A percentile compares a stretch with the other conserved stretches of the same genome.
These are phyloP conservation scores for Irena cyanogastra DNA, from an alignment of 2,113 vertebrate species.

Conservation along the genomic window DNA sequence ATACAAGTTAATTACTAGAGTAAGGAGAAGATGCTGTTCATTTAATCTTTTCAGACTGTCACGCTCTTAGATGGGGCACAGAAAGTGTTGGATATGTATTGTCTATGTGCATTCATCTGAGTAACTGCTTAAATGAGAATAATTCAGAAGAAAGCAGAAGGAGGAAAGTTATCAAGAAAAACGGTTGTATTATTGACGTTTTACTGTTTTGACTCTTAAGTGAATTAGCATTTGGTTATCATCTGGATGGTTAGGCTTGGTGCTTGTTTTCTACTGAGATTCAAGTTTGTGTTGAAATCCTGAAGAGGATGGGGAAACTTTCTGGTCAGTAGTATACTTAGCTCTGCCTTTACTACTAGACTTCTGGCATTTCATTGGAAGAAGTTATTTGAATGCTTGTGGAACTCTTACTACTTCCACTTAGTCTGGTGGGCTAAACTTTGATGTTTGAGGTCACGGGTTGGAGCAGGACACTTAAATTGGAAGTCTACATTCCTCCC, in stretches of 20 bases:
- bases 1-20: neutral
- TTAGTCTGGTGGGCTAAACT: neutral
- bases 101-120: neutral
- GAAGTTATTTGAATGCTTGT: neutral
- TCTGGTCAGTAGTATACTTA: neutral
- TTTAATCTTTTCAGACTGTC: neutral
- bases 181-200: neutral
- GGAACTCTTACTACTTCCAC: neutral
- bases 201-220: neutral
- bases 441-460: neutral
- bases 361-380: neutral
- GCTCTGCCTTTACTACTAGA: neutral
- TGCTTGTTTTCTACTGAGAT: neutral
- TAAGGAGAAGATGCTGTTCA: neutral
- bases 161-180: neutral
- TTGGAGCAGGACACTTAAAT: neutral
- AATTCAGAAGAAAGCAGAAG: neutral
- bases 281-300: neutral
- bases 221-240: neutral
- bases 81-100: neutral
- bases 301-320: neutral
- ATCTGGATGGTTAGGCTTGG: neutral
- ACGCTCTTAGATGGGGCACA: neutral
- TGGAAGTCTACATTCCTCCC: fast-evolving
- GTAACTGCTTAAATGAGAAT: neutral